Evolutionary conservation across 2,888 invertebrate species (phyloP).

Genomic region (Caenorhabditis angaria): DNA sequence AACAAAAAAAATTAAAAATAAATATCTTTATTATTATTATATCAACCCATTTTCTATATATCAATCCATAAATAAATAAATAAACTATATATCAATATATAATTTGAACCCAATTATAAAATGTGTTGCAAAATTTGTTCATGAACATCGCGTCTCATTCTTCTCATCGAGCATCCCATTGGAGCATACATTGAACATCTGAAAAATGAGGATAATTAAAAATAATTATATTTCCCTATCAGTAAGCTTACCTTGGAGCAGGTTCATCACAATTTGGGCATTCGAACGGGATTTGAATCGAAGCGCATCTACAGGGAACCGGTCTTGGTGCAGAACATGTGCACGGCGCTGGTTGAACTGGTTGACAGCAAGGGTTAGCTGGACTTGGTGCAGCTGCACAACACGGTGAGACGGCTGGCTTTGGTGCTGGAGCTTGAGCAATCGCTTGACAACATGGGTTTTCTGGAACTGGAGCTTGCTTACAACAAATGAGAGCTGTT

Average conservation of each 20-base stretch:
- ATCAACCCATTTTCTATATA: not conserved
- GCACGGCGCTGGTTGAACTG: slow-evolving; percentile 35
- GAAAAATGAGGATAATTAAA: slow-evolving; percentile 2
- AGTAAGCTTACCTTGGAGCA: slow-evolving; percentile 31
- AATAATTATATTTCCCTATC: not conserved
- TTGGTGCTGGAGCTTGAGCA: slow-evolving; percentile 28
- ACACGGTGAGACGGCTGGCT: slow-evolving; percentile 30
- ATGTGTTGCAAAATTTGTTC: slow-evolving; percentile 25
- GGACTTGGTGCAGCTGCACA: slow-evolving; percentile 41
- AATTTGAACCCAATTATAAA: not conserved
- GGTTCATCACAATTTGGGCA: slow-evolving; percentile 49
- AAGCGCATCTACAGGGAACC: slow-evolving; percentile 50
- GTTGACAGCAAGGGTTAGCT: slow-evolving; percentile 49
- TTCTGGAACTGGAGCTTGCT: slow-evolving; percentile 51
- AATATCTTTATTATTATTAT: not conserved
- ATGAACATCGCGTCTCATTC: slow-evolving; percentile 54
- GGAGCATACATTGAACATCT: slow-evolving; percentile 45
- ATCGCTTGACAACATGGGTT: slow-evolving; percentile 54
- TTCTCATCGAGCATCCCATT: slow-evolving; percentile 29
- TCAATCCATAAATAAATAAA: slow-evolving; percentile 8
- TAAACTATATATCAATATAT: not conserved
- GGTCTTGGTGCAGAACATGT: slow-evolving; percentile 51
- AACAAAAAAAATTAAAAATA: no score
- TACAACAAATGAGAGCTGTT: slow-evolving; percentile 48
- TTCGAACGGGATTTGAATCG: slow-evolving; percentile 32